Base-by-base conservation (phyloP, 2,797 vertebrate species). In the Pantherophis alleghaniensis region DNA sequence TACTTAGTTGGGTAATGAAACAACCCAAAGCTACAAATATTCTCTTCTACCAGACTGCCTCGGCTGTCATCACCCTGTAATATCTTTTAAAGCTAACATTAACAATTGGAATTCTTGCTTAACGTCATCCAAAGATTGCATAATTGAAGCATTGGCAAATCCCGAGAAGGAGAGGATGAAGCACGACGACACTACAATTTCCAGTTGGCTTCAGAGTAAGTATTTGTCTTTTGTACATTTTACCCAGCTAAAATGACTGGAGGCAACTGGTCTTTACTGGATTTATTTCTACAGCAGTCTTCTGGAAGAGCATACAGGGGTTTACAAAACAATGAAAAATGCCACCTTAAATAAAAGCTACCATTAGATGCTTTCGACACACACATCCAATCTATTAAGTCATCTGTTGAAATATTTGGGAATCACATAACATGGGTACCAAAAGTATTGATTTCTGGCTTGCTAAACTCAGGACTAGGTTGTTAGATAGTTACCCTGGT, bases 151-250 rank as follows among this genome's bases (percentile, higher is more conserved):
- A 94, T 97, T 99, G 97, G 99, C 99, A 94, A 99, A 99, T 97
- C 99, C 99, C 0, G 99, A 99, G 96, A 99, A 99, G 95, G 99
- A 99, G 97, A 99, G 99, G 97, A 99, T 99, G 99, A 99, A 99
- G 94, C 99, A 99, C 24, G 99, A 99, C 20, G 99, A 99, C 97
- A 99, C 99, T n/a, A 99, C 99, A 28, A 99, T 99, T 96, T 99
- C 99, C 6, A 99, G 98, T 18, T 99, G 99, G 99, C 98, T 99
- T 95, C 99, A 99, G 96, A 99, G 99, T 99, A 96, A 97, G 99
- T 98, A 92, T 93, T 96, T 93, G 22, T 57, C 20, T 47, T 22
- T 42, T 88, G 93, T 94, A 5, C 88, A 0, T 79, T 89, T 94
- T 93, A 92, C 28, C 95, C 93, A 88, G 42, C 90, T 91, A 42